These are phyloP conservation scores for Orgyia antiqua DNA, from an alignment of 2,888 invertebrate genomes.

Conservation along the genomic window DNA sequence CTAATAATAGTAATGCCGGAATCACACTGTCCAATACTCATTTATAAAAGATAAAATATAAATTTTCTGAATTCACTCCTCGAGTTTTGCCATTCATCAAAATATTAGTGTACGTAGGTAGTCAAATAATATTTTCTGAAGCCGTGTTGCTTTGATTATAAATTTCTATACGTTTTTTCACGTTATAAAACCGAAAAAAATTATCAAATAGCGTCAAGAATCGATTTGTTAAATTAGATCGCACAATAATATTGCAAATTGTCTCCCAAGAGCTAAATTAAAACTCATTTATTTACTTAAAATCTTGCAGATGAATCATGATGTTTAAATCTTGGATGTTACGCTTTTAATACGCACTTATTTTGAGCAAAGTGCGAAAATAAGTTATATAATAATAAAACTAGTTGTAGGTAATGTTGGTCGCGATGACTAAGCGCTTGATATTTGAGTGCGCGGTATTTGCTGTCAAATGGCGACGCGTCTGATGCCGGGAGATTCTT, in stretches of 20 bases:
- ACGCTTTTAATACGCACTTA: conserved; percentile 22
- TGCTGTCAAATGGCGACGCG: conserved; percentile 45
- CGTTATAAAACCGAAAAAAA: too few relatives aligned
- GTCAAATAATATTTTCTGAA: neutral
- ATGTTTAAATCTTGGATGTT: conserved; percentile 18
- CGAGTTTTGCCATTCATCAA: conserved; percentile 15
- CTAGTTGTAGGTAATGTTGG: conserved; percentile 25
- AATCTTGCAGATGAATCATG: conserved; percentile 20
- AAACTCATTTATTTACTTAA: conserved; percentile 11
- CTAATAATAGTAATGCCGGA: conserved; percentile 17
- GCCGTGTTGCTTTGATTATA: conserved; percentile 7
- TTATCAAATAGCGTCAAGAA: too few relatives aligned
- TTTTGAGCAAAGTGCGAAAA: conserved; percentile 29
- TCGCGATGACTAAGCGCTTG: conserved; percentile 51
- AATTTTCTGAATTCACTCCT: too few relatives aligned
- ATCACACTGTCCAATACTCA: conserved; percentile 13
- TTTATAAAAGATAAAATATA: conserved; percentile 16
- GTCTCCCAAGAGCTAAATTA: conserved; percentile 17
- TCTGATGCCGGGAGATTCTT: conserved; percentile 30
- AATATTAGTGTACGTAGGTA: conserved; percentile 5
- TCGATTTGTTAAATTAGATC: too few relatives aligned
- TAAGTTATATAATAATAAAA: conserved; percentile 33
- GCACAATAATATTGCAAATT: conserved; percentile 12
- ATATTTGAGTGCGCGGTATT: conserved; percentile 52
- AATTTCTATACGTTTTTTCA: too few relatives aligned